phyloP scores from a whole-genome alignment of 92 coral and sea anemone genomes.

The Zoanthus solanderi region DNA sequence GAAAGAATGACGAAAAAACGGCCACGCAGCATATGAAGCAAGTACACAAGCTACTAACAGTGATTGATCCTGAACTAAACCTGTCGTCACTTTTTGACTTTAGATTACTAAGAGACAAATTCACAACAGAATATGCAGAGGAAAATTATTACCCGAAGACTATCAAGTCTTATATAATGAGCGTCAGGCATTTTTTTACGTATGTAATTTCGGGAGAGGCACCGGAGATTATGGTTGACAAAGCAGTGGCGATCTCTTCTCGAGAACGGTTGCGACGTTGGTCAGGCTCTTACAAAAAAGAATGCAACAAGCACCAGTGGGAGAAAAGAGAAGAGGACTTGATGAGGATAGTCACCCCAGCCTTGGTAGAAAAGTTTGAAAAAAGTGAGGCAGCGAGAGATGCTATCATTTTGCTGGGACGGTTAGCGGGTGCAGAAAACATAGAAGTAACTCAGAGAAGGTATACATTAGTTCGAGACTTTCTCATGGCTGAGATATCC shows the following conservation, averaged over 20 bases:
- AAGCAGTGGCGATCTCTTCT: background rate
- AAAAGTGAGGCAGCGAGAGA: constrained; percentile 54
- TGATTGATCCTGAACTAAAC: constrained; percentile 36
- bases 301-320: constrained; percentile 54
- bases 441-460: constrained; percentile 49
- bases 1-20: constrained; percentile 67
- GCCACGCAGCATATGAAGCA: constrained; percentile 68
- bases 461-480: constrained; percentile 70
- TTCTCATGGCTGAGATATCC: constrained; percentile 44
- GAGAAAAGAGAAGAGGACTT: constrained; percentile 53
- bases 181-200: constrained; percentile 57
- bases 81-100: constrained; percentile 56
- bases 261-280: constrained; percentile 24
- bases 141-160: constrained; percentile 52
- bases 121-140: constrained; percentile 42
- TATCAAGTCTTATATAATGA: constrained; percentile 64
- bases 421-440: constrained; percentile 39
- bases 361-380: constrained; percentile 50
- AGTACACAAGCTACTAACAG: constrained; percentile 33
- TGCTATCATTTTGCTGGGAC: constrained; percentile 60
- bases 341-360: constrained; percentile 48
- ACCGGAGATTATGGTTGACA: constrained; percentile 1
- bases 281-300: constrained; percentile 49
- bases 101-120: constrained; percentile 37
- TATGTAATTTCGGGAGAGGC: constrained; percentile 7